Percentiles rank a stretch among this genome's conserved stretches.
Evolutionary conservation across 2,113 vertebrate species (phyloP).

Genomic region (Pseudolaguvia tuberculata): DNA sequence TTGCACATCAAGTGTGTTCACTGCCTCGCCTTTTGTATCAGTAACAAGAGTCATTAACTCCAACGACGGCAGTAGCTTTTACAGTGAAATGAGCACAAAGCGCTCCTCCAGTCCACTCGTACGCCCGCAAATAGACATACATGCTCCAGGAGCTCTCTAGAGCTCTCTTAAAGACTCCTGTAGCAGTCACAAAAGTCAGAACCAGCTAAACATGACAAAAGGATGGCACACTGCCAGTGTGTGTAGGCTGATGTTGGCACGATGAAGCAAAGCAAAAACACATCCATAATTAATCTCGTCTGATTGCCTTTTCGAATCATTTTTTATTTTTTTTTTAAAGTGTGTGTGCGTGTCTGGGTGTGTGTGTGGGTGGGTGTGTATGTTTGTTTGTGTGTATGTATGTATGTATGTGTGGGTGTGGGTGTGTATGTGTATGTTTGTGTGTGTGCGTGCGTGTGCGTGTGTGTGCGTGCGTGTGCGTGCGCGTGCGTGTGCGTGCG

Average conservation of each 20-base stretch:
- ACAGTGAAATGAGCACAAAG: slow-evolving; percentile 17
- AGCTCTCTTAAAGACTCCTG: not conserved
- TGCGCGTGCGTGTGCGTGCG: not conserved
- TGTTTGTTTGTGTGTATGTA: too few species aligned
- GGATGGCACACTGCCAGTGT: not conserved
- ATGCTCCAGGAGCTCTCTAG: not conserved
- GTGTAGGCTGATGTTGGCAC: slow-evolving; percentile 43
- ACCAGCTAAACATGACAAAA: not conserved
- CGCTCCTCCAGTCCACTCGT: not conserved
- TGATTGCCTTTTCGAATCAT: slow-evolving; percentile 66
- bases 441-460: not conserved
- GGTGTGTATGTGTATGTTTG: not conserved
- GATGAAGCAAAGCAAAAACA: slow-evolving; percentile 51
- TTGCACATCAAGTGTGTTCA: not conserved
- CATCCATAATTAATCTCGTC: slow-evolving; percentile 67
- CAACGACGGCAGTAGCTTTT: slow-evolving; percentile 15
- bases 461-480: not conserved
- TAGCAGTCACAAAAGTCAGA: not conserved
- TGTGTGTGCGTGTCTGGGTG: not conserved
- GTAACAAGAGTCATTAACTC: slow-evolving; percentile 41
- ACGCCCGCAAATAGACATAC: too few species aligned
- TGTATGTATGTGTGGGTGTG: not conserved
- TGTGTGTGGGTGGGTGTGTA: not conserved
- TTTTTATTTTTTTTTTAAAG: slow-evolving; percentile 35
- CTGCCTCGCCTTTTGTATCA: slow-evolving; percentile 21